phyloP scores from a whole-genome alignment of 2,113 vertebrate species.

The Accipiter virgatus region DNA sequence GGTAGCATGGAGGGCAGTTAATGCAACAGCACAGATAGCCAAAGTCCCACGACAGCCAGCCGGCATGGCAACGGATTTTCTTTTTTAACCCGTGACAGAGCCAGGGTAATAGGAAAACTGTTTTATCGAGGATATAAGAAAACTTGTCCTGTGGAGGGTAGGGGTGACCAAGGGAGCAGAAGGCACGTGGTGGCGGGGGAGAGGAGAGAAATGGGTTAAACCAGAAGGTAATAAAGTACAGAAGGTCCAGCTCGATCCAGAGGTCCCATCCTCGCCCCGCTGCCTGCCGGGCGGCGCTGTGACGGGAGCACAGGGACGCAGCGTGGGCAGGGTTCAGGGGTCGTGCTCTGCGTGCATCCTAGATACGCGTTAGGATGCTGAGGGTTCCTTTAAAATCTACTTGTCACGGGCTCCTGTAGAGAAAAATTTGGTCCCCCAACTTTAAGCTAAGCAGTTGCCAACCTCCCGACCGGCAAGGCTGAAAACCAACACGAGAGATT shows the following conservation, averaged over 20 bases:
- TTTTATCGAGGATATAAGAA: neutral
- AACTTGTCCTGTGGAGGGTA: neutral
- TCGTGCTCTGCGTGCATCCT: neutral
- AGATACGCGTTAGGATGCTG: rapidly evolving
- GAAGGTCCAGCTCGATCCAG: neutral
- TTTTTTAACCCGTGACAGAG: neutral
- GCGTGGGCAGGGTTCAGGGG: rapidly evolving
- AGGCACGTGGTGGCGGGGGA: rapidly evolving
- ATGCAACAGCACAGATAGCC: neutral
- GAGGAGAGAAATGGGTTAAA: neutral
- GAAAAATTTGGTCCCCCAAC: neutral
- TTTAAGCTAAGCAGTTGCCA: neutral
- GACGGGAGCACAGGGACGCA: neutral
- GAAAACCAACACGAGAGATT: neutral
- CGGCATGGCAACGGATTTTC: neutral
- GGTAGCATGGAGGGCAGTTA: neutral
- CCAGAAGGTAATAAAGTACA: neutral
- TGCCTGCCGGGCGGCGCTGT: rapidly evolving
- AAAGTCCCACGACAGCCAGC: neutral
- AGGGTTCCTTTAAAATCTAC: neutral
- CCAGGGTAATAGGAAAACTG: neutral
- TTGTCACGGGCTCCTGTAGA: neutral
- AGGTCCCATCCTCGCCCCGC: neutral
- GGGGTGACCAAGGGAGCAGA: neutral
- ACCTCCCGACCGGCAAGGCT: neutral